Percentiles rank a stretch among this genome's conserved stretches.
phyloP scores from a whole-genome alignment of 23 tunicate genomes.

The Clavelina lepadiformis region DNA sequence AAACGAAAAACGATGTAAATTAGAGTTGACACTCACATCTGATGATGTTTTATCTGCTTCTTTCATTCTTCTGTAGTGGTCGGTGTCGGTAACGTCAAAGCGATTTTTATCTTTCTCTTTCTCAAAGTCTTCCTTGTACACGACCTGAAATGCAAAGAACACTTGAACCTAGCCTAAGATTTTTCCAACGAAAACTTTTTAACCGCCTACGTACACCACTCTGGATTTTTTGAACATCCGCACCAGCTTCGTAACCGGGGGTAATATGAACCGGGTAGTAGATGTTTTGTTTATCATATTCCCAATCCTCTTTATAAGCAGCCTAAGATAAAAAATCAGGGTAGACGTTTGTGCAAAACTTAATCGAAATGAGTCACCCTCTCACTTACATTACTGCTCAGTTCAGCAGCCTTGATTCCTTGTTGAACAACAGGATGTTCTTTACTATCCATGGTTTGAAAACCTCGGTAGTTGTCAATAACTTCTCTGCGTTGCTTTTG shows the following conservation, averaged over 20 bases:
- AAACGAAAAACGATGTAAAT: no score
- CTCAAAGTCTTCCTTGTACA: constrained; percentile 62
- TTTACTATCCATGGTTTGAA: constrained; percentile 50
- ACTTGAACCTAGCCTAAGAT: no score
- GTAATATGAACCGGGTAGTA: constrained; percentile 98
- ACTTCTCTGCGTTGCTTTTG: constrained; percentile 24
- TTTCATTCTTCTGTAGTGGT: constrained; percentile 45
- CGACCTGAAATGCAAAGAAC: constrained; percentile 42
- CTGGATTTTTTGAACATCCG: constrained; percentile 77
- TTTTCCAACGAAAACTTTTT: no score
- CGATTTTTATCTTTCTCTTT: constrained; percentile 51
- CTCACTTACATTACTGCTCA: constrained; percentile 1
- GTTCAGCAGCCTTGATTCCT: constrained; percentile 8
- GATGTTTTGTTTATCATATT: constrained; percentile 72
- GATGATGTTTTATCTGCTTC: constrained; percentile 36
- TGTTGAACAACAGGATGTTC: constrained; percentile 41
- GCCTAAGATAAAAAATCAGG: no score
- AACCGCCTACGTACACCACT: no score
- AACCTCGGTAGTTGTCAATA: constrained; percentile 44
- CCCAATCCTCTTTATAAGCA: constrained; percentile 88
- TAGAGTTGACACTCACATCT: constrained; percentile 48
- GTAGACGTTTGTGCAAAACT: no score
- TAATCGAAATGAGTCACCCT: no score
- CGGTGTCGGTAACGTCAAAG: constrained; percentile 57
- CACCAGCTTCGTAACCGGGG: constrained; percentile 85